Evolutionary conservation across 2,113 vertebrate species (phyloP).

Genomic region (Phasianus colchicus): DNA sequence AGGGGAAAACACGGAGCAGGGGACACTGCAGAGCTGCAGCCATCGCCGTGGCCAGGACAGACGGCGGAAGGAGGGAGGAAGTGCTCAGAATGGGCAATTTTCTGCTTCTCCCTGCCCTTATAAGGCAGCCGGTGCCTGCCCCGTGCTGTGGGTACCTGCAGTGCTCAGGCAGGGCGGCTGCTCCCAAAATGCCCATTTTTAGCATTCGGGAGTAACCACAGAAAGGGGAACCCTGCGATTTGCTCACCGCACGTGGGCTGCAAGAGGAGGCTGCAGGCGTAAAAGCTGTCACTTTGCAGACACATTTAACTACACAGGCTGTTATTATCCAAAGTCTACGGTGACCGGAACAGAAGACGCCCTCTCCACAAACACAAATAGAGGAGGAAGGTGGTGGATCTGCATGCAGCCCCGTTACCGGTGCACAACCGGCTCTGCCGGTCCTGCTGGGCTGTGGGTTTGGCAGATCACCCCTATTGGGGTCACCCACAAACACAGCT

Average conservation of each 20-base stretch:
- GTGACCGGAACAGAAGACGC: neutral
- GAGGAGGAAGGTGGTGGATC: neutral
- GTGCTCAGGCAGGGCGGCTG: neutral
- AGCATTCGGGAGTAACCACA: accelerated
- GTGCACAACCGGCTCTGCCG: neutral
- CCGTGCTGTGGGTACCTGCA: neutral
- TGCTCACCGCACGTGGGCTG: neutral
- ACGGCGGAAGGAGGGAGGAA: neutral
- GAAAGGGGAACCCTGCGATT: slow-evolving; percentile 33
- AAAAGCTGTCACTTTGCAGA: neutral
- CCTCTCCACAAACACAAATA: slow-evolving; percentile 24
- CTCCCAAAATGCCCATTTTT: neutral
- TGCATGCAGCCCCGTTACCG: neutral
- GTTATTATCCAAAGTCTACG: neutral
- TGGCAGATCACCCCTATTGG: neutral
- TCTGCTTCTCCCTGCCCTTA: slow-evolving; percentile 31
- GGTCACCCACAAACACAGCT: neutral
- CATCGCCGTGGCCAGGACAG: neutral
- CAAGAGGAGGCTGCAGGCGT: neutral
- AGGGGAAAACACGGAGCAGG: neutral
- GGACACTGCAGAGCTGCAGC: neutral
- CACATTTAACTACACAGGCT: neutral
- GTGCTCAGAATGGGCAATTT: neutral
- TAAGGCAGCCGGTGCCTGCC: neutral
- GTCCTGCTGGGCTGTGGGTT: neutral